Evolutionary conservation across 2,113 vertebrate species (phyloP).

Genomic region (Mirounga angustirostris): DNA sequence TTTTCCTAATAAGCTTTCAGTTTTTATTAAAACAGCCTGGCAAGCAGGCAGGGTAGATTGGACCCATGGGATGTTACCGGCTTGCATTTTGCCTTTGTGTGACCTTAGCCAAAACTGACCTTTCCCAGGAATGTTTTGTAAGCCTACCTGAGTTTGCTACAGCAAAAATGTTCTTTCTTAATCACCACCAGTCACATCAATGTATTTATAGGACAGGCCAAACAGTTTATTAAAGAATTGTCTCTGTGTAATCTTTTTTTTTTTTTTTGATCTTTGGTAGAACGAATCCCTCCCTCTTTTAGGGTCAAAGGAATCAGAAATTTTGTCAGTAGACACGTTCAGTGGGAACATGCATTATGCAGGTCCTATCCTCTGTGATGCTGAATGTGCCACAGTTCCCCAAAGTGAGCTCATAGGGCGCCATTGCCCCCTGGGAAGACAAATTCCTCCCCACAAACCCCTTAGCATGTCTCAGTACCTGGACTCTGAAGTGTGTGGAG

Average conservation of each 20-base stretch:
- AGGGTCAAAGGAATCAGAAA: background rate
- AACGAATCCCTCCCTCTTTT: background rate
- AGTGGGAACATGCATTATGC: background rate
- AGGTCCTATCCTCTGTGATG: background rate
- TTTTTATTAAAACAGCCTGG: conserved; percentile 18
- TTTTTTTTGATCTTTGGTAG: background rate
- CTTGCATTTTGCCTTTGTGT: background rate
- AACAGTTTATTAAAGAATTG: background rate
- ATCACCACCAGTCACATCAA: background rate
- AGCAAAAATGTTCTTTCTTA: background rate
- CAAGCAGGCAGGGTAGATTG: background rate
- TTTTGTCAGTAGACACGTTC: background rate
- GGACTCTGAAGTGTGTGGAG: background rate
- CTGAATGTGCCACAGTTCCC: background rate
- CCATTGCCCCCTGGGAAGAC: background rate
- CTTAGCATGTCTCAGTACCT: background rate
- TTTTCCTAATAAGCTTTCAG: conserved; percentile 23
- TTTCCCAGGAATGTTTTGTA: background rate
- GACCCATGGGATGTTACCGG: background rate
- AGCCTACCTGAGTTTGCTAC: background rate
- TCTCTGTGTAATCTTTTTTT: background rate
- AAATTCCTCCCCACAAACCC: background rate
- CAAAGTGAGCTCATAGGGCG: background rate
- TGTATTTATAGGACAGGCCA: background rate
- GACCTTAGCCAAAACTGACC: background rate